A percentile compares a stretch with the other conserved stretches of the same genome.
phyloP scores from a whole-genome alignment of 1,140 invertebrate species.

The Carposina sasakii region DNA sequence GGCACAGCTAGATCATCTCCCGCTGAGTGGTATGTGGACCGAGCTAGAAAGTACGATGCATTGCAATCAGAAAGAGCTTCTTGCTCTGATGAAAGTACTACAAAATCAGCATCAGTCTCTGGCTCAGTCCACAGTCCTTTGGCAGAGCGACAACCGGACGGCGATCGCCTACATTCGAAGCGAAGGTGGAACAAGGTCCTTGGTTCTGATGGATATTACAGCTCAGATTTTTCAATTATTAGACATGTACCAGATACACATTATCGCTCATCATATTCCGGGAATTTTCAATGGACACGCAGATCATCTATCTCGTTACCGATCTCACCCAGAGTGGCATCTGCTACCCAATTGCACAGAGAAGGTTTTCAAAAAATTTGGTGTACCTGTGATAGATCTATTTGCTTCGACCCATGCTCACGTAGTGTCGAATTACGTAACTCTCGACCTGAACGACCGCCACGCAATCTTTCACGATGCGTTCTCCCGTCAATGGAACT shows the following conservation, averaged over 20 bases:
- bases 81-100: conserved; percentile 30
- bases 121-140: conserved; percentile 13
- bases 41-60: conserved; percentile 27
- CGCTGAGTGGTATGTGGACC: conserved; percentile 22
- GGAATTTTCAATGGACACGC: conserved; percentile 31
- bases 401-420: conserved; percentile 36
- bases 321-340: conserved; percentile 30
- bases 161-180: conserved; percentile 37
- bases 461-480: conserved; percentile 38
- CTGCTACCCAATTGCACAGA: conserved; percentile 21
- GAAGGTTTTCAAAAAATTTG: conserved; percentile 29
- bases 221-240: conserved; percentile 12
- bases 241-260: conserved; percentile 13
- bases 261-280: conserved; percentile 23
- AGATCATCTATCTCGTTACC: conserved; percentile 28
- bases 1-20: conserved; percentile 23
- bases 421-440: conserved; percentile 31
- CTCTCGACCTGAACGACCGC: conserved; percentile 23
- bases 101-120: background rate
- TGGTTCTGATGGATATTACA: conserved; percentile 22
- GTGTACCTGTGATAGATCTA: conserved; percentile 36
- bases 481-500: conserved; percentile 40
- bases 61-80: conserved; percentile 40
- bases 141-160: conserved; percentile 48
- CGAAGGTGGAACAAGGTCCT: conserved; percentile 37